Evolutionary conservation across 2,888 invertebrate genomes (phyloP), one percentile per base, ranked within the genome.

Genomic region (Drosophila greeni): DNA sequence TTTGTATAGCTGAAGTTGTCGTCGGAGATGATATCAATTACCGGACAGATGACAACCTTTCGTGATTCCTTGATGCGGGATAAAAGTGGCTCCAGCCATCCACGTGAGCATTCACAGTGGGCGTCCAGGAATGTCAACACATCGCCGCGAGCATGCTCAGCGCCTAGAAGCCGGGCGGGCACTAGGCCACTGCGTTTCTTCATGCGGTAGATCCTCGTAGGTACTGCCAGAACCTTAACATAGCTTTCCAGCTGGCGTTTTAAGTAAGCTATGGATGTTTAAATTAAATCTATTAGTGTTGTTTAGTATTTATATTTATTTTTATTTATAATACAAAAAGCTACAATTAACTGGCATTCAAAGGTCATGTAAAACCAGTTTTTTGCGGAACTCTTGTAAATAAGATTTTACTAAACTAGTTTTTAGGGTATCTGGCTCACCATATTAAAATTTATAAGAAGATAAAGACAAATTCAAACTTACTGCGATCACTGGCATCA

Each of bases 1-100:
- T 97, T 95, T 3, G 94, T 94, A 87, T 99, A 99, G 34, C 97
- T 96, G 82, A 99, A 95, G 3, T 97, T 97, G 78, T 98, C 96
- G 85, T 99, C 97, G 67, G 96, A 97, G 45, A 99, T 95, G 18
- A 99, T 96, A 86, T 97, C 97, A 66, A 97, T 97, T 0, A 97
- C 94, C 0, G 97, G 97, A 11, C 87, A 88, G 14, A 88, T 82
- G 16, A 88, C 89, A 62, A 82, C 87, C 36, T 75, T 70, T 3
- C 84, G 85, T 5, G 87, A 84, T 60, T 88, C 86, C 48, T 86
- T 85, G 14, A 89, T 87, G 23, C 94, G 91, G 49, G 90, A 89
- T 36, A 95, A 86, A 3, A 95, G 88, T 0, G 94, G 95, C 80
- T 94, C 94, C 74, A 95, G 86, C 95, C 95, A 95, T 14, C 95